These are phyloP conservation scores for Caenorhabditis brenneri DNA, from an alignment of 1,140 invertebrate genomes.

Conservation along the genomic window DNA sequence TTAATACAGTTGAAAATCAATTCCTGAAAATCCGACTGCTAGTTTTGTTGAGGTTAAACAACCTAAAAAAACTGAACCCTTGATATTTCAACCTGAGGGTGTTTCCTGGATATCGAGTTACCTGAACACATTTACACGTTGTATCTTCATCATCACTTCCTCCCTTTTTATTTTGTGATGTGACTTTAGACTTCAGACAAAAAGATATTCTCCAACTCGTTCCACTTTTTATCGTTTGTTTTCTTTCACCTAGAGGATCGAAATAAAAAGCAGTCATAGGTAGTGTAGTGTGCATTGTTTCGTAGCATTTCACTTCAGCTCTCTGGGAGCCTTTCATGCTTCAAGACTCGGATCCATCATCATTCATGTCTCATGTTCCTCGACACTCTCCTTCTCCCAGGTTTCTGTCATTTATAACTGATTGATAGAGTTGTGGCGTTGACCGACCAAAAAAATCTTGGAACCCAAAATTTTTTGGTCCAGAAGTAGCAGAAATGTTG, in stretches of 20 bases:
- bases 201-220: conserved; percentile 4
- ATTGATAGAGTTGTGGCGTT: not conserved
- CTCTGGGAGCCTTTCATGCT: not conserved
- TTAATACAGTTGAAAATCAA: too few species aligned
- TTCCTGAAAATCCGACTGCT: too few species aligned
- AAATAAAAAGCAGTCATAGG: not conserved
- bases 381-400: not conserved
- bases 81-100: not conserved
- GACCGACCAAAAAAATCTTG: not conserved
- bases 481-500: not conserved
- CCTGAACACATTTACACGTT: conserved; percentile 25
- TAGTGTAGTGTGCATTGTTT: conserved; percentile 26
- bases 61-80: too few species aligned
- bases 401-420: not conserved
- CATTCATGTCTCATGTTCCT: conserved; percentile 40
- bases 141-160: not conserved
- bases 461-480: not conserved
- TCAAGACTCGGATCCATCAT: conserved; percentile 10
- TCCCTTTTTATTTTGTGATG: not conserved
- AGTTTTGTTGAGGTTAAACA: too few species aligned
- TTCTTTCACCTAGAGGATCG: not conserved
- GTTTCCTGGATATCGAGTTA: not conserved
- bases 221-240: not conserved
- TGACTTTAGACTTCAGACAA: not conserved
- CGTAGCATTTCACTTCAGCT: not conserved